Conservation (phyloP, 1,140 invertebrate species). For the Drosophila orena region DNA sequence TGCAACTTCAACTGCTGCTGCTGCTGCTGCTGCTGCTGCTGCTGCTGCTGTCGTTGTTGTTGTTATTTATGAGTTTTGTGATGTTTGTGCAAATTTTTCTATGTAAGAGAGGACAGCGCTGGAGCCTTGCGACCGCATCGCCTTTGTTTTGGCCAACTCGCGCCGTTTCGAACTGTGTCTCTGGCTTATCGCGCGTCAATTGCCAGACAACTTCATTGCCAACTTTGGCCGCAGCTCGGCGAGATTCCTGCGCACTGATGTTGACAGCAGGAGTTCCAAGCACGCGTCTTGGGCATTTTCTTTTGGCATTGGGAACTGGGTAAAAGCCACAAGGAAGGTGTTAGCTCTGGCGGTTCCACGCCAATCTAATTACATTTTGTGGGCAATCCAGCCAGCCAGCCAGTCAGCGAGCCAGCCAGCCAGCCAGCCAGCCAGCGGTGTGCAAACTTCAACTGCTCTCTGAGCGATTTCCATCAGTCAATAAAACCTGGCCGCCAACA, state of each 20-base stretch:
- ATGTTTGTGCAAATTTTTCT: conserved; percentile 83
- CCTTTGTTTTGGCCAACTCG: conserved; percentile 46
- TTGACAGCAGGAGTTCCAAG: conserved; percentile 80
- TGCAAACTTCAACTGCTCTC: conserved; percentile 57
- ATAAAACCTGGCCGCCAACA: conserved; percentile 53
- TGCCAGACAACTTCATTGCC: conserved; percentile 82
- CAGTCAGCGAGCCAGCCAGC: neutral
- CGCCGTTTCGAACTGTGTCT: conserved; percentile 64
- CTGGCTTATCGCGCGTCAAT: conserved; percentile 71
- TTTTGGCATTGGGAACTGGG: conserved; percentile 19
- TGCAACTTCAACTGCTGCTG: conserved; percentile 14
- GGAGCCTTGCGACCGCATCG: conserved; percentile 14
- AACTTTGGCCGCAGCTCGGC: conserved; percentile 19
- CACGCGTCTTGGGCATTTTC: conserved; percentile 54
- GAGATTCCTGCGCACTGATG: conserved; percentile 75
- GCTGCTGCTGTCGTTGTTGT: conserved; percentile 49
- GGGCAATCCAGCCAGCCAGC: conserved; percentile 28
- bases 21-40: conserved; percentile 21
- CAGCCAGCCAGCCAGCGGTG: conserved; percentile 2
- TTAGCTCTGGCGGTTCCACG: conserved; percentile 35
- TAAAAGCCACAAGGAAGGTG: conserved; percentile 32
- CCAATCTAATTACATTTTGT: conserved; percentile 81
- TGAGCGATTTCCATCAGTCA: conserved; percentile 82
- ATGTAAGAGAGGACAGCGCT: conserved; percentile 55
- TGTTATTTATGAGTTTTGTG: conserved; percentile 82